Percentiles rank a stretch among this genome's conserved stretches.
Conservation (phyloP, 1,140 invertebrate genomes). For the Laupala kohalensis region DNA sequence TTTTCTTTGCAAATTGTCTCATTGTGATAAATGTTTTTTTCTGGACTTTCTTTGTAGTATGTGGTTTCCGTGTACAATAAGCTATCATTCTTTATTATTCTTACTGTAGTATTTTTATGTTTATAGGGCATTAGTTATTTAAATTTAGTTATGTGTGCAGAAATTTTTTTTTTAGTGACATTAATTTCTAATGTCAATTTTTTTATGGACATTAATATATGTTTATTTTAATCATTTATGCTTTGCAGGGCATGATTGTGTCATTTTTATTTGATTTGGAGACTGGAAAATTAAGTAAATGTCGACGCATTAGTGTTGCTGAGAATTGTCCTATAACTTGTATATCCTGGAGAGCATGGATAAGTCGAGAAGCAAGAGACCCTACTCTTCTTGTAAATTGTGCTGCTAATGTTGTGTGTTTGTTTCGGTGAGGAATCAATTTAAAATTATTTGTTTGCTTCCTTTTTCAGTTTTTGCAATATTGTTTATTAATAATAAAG, state of each 20-base stretch:
- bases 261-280: conserved; percentile 57
- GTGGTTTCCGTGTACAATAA: no score
- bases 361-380: conserved; percentile 60
- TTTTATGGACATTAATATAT: no score
- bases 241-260: conserved; percentile 46
- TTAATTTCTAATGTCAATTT: no score
- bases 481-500: no score
- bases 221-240: no score
- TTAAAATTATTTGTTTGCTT: not conserved
- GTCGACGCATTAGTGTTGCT: conserved; percentile 45
- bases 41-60: no score
- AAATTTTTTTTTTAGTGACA: no score
- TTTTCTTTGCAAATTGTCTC: not conserved
- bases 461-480: not conserved
- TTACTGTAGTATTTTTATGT: no score
- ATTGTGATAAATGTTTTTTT: no score
- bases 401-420: conserved; percentile 55
- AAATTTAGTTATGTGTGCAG: no score
- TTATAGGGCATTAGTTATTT: no score
- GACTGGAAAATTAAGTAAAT: conserved; percentile 56
- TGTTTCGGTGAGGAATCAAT: conserved; percentile 38
- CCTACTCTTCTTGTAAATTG: conserved; percentile 66
- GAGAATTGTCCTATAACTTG: conserved; percentile 52
- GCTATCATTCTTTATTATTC: no score
- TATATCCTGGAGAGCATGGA: conserved; percentile 68